Base-by-base conservation (phyloP, 1,140 invertebrate species). In the Drosophila ercepeae region DNA sequence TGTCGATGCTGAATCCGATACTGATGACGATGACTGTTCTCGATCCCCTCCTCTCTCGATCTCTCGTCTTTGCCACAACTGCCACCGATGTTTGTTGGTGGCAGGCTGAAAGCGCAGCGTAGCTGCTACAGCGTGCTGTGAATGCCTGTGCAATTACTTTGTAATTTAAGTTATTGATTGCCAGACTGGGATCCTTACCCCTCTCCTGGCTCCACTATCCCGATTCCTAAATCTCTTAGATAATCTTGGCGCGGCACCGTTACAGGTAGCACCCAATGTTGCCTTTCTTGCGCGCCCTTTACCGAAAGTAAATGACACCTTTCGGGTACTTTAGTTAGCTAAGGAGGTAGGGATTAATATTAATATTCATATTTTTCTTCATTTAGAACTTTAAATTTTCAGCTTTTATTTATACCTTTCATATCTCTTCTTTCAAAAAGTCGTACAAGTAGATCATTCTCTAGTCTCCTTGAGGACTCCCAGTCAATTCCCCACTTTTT, bases 91-190 rank as follows among this genome's bases (percentile, higher is more conserved):
- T 63, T 46, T 67, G 39, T 11, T 59, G 49, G 49, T 32, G 53
- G 60, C 63, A 44, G 51, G 34, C 61, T 11, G 44, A 55, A 68
- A 68, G 60, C 64, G 36, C 61, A 68, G 61, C 63, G 45, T 61
- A 78, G 78, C 61, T 73, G 48, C 67, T 45, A 68, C 77, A 82
- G 77, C 82, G 78, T 88, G 77, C 82, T 88, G 82, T 88, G 89
- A 83, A 89, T 90, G 75, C 89, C 89, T 75, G 64, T 59, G 89
- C 89, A 90, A 90, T 90, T 90, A 90, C 84, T 90, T 90, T 90
- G 89, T 89, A 90, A 90, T 90, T 90, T 90, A 90, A 90, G 89
- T 90, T 90, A 90, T 90, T 90, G 89, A 90, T 90, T 90, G 89
- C 89, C 89, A 77, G 64, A 71, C 81, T 88, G 7, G 14, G 39